Percentiles rank a stretch among this genome's conserved stretches.
These are phyloP conservation scores for Eurytoma adleriae DNA, from an alignment of 2,888 invertebrate genomes.

Conservation along the genomic window DNA sequence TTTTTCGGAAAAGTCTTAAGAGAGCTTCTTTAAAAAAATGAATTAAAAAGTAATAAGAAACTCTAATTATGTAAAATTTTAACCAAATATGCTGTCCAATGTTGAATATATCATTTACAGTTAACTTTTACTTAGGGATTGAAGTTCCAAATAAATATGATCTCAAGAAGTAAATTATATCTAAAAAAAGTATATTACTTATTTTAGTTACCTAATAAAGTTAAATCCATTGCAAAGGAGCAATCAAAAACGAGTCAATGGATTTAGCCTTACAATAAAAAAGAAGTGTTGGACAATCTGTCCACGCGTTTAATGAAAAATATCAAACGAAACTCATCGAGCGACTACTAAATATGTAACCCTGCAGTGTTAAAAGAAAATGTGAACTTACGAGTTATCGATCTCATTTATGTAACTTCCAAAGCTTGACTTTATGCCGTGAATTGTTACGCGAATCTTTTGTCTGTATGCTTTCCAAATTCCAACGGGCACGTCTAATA, in stretches of 20 bases:
- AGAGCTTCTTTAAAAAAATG: constrained; percentile 31
- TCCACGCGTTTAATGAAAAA: too few relatives aligned
- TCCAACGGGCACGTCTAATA: constrained; percentile 40
- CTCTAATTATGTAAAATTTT: constrained; percentile 56
- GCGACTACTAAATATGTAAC: too few relatives aligned
- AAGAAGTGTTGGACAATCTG: too few relatives aligned
- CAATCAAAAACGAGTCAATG: too few relatives aligned
- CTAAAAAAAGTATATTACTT: constrained; percentile 47
- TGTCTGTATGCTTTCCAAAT: constrained; percentile 44
- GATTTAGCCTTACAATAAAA: too few relatives aligned
- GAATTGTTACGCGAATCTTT: background rate
- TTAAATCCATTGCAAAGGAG: too few relatives aligned
- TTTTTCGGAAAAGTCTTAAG: constrained; percentile 38
- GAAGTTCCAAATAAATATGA: constrained; percentile 43
- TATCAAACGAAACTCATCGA: background rate
- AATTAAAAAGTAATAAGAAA: constrained; percentile 31
- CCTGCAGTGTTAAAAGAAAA: too few relatives aligned
- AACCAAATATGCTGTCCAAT: constrained; percentile 22
- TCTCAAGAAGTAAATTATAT: constrained; percentile 49
- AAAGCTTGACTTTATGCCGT: too few relatives aligned
- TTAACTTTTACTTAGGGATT: constrained; percentile 36
- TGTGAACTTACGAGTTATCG: too few relatives aligned
- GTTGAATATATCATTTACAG: constrained; percentile 44
- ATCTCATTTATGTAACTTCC: too few relatives aligned
- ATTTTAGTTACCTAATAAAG: background rate